Base-by-base conservation (phyloP, 2,888 invertebrate genomes). In the Chrysopilus asiliformis region DNA sequence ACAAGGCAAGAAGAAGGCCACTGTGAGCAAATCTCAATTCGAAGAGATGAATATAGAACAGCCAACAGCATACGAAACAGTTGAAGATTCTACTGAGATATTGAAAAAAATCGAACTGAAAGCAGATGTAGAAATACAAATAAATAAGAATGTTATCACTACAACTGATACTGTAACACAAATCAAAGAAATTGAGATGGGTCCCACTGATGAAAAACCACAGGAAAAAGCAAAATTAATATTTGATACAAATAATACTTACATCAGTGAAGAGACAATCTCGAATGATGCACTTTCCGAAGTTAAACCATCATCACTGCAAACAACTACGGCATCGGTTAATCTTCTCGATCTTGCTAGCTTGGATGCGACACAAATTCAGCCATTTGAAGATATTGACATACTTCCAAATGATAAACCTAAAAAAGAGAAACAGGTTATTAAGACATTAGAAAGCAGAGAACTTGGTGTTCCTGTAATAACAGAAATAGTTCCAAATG, bases 1-100 rank as follows among this genome's bases (percentile, higher is more conserved):
- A 19, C 17, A 20, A 54, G 35, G 45, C 49, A 3, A 53, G 50
- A 40, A 65, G 65, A 51, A 58, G 55, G 38, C 65, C 64, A n/a
- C n/a, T n/a, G n/a, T n/a, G n/a, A n/a, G n/a, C n/a, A n/a, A n/a
- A n/a, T n/a, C n/a, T n/a, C n/a, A n/a, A n/a, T n/a, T n/a, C n/a
- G n/a, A n/a, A n/a, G n/a, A n/a, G 36, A 35, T 8, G 40, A 64
- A 4, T 43, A 53, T 34, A 40, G 53, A 45, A 58, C 48, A 43
- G 49, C 58, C 38, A 22, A 30, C 18, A n/a, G 5, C 24, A 9
- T 32, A 24, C 13, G 35, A 38, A 32, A 32, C 10, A 9, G 12
- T 22, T 2, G 28, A 15, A 6, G 8, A 9, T 3, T 20, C 20
- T 8, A 9, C 16, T 13, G 32, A 26, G 9, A 4, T 9, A 2